These are phyloP conservation scores for Bombus superbus DNA, from an alignment of 1,140 invertebrate species.

Conservation along the genomic window DNA sequence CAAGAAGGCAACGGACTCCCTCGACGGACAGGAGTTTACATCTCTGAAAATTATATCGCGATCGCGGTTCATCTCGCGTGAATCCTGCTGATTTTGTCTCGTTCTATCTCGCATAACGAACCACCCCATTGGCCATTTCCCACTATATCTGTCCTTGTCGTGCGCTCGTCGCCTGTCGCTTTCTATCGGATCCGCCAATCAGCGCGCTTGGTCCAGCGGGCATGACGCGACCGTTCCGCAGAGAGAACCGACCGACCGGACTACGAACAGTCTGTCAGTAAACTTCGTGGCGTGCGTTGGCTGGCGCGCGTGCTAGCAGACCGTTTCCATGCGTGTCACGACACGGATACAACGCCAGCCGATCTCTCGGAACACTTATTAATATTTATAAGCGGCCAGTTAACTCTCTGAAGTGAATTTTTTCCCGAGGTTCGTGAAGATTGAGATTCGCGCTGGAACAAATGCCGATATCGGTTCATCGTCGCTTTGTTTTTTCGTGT, in stretches of 20 bases:
- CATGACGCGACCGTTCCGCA: constrained; percentile 45
- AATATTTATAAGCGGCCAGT: constrained; percentile 21
- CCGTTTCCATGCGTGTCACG: constrained; percentile 49
- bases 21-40: background rate
- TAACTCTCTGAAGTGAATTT: constrained; percentile 15
- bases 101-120: constrained; percentile 16
- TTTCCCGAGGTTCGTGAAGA: background rate
- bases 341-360: constrained; percentile 35
- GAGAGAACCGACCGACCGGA: constrained; percentile 46
- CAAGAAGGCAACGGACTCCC: background rate
- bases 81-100: constrained; percentile 41
- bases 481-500: background rate
- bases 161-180: constrained; percentile 2
- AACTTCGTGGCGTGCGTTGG: constrained; percentile 48
- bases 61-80: background rate
- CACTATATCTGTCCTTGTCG: constrained; percentile 22
- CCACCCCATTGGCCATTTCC: constrained; percentile 46
- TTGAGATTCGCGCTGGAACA: constrained; percentile 3
- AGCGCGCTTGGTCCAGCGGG: constrained; percentile 63
- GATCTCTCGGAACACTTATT: constrained; percentile 8
- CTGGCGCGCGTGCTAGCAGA: constrained; percentile 14
- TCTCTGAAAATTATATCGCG: constrained; percentile 12
- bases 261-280: constrained; percentile 58
- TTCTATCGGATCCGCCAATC: constrained; percentile 44
- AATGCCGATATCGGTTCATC: background rate